phyloP scores from a whole-genome alignment of 2,113 vertebrate species.

The Elaphurus davidianus region DNA sequence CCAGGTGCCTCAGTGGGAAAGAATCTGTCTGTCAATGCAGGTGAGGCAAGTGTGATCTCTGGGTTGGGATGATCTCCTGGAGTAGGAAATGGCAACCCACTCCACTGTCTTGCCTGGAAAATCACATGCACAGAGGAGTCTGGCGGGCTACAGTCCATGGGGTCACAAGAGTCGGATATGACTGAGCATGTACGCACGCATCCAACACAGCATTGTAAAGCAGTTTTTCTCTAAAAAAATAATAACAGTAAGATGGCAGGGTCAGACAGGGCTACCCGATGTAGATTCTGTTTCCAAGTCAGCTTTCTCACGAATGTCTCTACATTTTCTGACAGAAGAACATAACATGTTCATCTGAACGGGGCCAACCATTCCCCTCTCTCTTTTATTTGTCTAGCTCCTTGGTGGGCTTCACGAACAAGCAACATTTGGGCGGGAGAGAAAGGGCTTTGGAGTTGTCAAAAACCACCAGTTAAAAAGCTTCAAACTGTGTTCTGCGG shows the following conservation, averaged over 20 bases:
- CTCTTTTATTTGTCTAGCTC: constrained; percentile 71
- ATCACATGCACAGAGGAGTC: neutral
- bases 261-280: constrained; percentile 42
- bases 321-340: constrained; percentile 75
- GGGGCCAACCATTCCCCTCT: constrained; percentile 68
- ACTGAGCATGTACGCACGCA: rapidly evolving
- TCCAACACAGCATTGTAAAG: neutral
- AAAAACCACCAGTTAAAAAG: constrained; percentile 51
- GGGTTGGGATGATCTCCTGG: neutral
- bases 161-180: neutral
- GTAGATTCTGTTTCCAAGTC: constrained; percentile 64
- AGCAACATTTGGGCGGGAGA: constrained; percentile 49
- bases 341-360: constrained; percentile 63
- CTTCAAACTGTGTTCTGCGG: constrained; percentile 44
- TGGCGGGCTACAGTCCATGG: neutral
- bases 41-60: rapidly evolving
- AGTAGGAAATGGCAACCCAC: neutral
- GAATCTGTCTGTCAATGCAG: neutral
- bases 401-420: constrained; percentile 62
- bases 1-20: neutral
- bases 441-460: constrained; percentile 66
- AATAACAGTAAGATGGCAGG: neutral
- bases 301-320: constrained; percentile 66
- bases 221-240: neutral
- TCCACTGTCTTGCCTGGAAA: neutral